Conservation (phyloP, 2,113 vertebrate species). For the Panthera leo region DNA sequence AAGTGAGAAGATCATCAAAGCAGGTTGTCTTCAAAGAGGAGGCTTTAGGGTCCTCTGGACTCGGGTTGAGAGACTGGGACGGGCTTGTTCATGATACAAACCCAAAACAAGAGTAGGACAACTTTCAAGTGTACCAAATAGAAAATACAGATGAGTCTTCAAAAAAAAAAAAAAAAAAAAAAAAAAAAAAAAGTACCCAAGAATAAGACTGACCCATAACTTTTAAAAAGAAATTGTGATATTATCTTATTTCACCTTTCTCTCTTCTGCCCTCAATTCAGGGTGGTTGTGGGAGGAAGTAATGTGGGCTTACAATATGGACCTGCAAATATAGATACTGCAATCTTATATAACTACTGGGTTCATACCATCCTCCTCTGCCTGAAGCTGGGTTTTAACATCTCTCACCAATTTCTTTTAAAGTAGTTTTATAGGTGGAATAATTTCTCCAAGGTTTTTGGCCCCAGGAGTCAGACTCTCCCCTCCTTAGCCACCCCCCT, state of each 20-base stretch:
- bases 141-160: background rate
- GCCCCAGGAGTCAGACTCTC: background rate
- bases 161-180: no score
- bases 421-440: background rate
- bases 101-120: background rate
- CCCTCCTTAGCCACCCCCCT: background rate
- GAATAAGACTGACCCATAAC: background rate
- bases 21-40: background rate
- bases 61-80: background rate
- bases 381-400: background rate
- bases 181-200: background rate
- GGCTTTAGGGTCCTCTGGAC: background rate
- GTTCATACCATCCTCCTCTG: background rate
- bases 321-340: background rate
- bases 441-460: constrained; percentile 25
- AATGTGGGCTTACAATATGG: background rate
- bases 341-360: background rate
- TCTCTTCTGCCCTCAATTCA: background rate
- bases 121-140: constrained; percentile 1
- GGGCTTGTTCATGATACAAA: background rate
- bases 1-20: background rate
- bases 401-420: constrained; percentile 32
- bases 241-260: background rate
- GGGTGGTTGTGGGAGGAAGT: background rate
- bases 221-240: background rate